These are phyloP conservation scores for Scyliorhinus canicula DNA, from an alignment of 2,797 vertebrate genomes.

Conservation along the genomic window DNA sequence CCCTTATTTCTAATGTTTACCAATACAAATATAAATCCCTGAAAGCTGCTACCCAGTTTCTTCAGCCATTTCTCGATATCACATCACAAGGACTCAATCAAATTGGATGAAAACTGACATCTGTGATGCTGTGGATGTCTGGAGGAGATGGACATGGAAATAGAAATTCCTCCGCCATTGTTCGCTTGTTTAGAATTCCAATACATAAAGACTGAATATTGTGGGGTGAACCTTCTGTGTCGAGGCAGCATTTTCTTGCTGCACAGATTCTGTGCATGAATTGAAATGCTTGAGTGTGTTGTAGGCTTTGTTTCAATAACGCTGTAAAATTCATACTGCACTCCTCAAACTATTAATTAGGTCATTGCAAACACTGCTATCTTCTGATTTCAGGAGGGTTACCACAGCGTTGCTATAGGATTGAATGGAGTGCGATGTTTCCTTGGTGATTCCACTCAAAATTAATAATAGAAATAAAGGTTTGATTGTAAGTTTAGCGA, in stretches of 20 bases:
- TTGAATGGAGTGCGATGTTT: slow-evolving; percentile 28
- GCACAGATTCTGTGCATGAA: neutral
- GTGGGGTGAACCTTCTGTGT: neutral
- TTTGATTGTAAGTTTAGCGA: slow-evolving; percentile 27
- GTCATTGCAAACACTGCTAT: neutral
- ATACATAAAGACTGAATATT: neutral
- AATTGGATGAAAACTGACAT: too few species aligned
- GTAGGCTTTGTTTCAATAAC: neutral
- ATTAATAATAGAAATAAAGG: slow-evolving; percentile 26
- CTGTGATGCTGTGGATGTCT: too few species aligned
- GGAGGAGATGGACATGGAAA: too few species aligned
- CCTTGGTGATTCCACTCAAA: slow-evolving; percentile 19
- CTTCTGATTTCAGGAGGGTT: slow-evolving; percentile 28
- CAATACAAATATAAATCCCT: too few species aligned
- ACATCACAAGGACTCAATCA: too few species aligned
- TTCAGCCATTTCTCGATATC: too few species aligned
- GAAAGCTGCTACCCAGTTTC: too few species aligned
- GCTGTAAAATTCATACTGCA: neutral
- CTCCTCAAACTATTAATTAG: slow-evolving; percentile 7
- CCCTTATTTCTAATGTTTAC: too few species aligned
- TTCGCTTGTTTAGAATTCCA: neutral
- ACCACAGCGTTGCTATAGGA: slow-evolving; percentile 13
- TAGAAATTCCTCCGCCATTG: neutral
- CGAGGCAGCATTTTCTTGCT: neutral
- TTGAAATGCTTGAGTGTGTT: neutral